Evolutionary conservation across 1,140 invertebrate genomes (phyloP).

Genomic region (Coenobita brevimanus): DNA sequence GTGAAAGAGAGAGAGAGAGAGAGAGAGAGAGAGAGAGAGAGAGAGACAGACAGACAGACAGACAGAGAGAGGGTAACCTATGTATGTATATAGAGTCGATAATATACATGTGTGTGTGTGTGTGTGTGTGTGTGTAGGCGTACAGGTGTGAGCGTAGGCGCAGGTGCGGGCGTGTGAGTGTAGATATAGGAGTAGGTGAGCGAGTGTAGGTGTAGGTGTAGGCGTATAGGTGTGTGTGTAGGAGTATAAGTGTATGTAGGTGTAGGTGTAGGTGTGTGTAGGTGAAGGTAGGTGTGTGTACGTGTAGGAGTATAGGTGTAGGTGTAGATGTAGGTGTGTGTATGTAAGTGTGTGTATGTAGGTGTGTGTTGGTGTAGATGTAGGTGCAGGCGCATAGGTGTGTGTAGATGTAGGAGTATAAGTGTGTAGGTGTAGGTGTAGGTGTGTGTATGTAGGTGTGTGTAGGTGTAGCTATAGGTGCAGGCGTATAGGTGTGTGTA

Average conservation of each 20-base stretch:
- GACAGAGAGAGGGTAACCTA: no score
- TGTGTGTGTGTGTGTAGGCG: not conserved
- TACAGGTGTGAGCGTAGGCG: not conserved
- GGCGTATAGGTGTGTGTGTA: not conserved
- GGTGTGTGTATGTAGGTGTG: no score
- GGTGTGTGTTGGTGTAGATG: not conserved
- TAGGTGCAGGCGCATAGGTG: no score
- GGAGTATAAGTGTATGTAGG: not conserved
- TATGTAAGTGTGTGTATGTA: not conserved
- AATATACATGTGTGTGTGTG: not conserved
- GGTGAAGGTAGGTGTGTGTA: not conserved
- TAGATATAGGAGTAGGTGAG: not conserved
- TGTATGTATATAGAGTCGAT: not conserved
- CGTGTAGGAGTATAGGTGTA: not conserved
- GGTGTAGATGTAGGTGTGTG: not conserved
- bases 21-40: no score
- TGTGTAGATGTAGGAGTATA: no score
- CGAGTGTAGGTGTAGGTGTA: not conserved
- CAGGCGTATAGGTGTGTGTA: no score
- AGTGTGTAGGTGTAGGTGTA: no score
- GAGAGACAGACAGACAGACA: no score
- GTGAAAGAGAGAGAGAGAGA: no score
- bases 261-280: slow-evolving; percentile 1
- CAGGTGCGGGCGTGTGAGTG: not conserved
- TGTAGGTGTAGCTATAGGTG: no score